phyloP scores from a whole-genome alignment of 2,113 vertebrate species.

The Rissa tridactyla region DNA sequence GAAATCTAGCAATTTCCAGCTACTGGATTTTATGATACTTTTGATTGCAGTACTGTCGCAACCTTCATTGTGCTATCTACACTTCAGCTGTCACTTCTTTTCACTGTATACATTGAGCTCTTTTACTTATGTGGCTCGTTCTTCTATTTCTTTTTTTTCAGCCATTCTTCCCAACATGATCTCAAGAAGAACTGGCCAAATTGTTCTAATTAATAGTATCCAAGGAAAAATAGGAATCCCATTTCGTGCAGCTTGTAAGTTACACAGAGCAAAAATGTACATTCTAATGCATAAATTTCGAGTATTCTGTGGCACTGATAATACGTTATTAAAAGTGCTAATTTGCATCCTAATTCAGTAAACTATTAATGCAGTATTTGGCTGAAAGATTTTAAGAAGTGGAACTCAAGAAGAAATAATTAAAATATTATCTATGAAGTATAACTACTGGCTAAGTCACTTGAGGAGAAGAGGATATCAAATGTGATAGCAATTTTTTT shows the following conservation, averaged over 20 bases:
- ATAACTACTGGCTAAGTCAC: background rate
- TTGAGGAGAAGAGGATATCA: background rate
- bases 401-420: background rate
- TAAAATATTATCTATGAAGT: background rate
- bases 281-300: background rate
- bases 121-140: background rate
- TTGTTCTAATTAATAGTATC: slow-evolving; percentile 90
- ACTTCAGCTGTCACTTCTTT: background rate
- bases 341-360: background rate
- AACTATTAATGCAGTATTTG: background rate
- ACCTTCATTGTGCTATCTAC: background rate
- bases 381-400: background rate
- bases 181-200: slow-evolving; percentile 88
- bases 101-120: background rate
- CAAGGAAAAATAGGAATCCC: slow-evolving; percentile 92
- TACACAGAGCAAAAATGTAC: background rate
- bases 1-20: background rate
- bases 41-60: background rate
- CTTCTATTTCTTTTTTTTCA: slow-evolving; percentile 43
- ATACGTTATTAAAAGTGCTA: background rate
- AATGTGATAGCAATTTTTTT: background rate
- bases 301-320: background rate
- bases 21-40: background rate
- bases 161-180: slow-evolving; percentile 94
- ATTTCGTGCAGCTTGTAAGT: slow-evolving; percentile 95